These are phyloP conservation scores for Brachypteracias leptosomus DNA, from an alignment of 2,113 vertebrate genomes.

Conservation along the genomic window DNA sequence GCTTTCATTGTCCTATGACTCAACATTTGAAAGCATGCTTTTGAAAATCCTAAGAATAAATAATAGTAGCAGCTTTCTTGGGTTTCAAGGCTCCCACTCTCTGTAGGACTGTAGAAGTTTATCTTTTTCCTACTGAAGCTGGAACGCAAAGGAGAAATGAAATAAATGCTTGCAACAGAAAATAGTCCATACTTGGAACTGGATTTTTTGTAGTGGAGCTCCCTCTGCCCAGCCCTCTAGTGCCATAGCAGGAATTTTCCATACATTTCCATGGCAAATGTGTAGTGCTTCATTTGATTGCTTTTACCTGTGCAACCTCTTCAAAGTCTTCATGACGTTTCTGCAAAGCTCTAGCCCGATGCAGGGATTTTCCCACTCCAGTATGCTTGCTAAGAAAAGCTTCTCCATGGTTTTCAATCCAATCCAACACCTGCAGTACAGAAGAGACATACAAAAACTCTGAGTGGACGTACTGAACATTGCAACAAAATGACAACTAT, in stretches of 20 bases:
- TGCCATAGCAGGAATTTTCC: background rate
- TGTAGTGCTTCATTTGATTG: background rate
- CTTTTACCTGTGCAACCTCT: conserved; percentile 93
- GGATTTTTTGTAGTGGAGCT: background rate
- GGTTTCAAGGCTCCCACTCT: background rate
- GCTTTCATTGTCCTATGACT: background rate
- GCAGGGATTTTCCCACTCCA: conserved; percentile 94
- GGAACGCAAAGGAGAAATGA: background rate
- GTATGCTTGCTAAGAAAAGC: conserved; percentile 98
- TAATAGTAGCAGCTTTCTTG: background rate
- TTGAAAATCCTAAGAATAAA: background rate
- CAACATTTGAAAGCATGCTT: background rate
- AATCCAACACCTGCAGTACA: conserved; percentile 88
- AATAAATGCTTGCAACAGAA: background rate
- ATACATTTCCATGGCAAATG: background rate
- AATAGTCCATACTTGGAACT: background rate
- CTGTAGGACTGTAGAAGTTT: background rate
- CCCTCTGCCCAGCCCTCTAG: background rate
- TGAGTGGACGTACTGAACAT: background rate
- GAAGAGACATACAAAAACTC: background rate
- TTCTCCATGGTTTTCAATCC: conserved; percentile 99
- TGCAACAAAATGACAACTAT: background rate
- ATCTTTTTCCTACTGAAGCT: background rate
- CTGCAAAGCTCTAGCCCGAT: conserved; percentile 93
- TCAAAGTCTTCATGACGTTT: conserved; percentile 98